Evolutionary conservation across 2,113 vertebrate species (phyloP), one percentile per base, ranked within the genome.

Genomic region (Plecturocebus donacophilus): DNA sequence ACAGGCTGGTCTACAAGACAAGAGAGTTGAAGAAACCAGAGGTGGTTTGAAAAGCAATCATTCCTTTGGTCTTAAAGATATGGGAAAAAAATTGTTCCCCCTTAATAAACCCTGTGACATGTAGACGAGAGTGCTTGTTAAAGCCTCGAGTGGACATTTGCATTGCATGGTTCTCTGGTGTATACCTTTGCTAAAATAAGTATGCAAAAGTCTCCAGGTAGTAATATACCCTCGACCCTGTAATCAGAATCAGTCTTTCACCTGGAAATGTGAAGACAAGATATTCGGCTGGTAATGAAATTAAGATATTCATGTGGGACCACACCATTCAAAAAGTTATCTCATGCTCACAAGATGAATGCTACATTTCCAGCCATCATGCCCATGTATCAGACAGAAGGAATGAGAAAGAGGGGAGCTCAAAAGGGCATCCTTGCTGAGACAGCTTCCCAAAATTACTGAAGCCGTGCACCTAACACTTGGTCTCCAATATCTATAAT

Each of bases 1-100:
- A 88, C 42, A 87, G 58, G 71, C 61, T 70, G 68, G 52, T 38
- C 58, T 83, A 77, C 19, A 91, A 94, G 76, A 94, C 77, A 95
- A 97, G 76, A 80, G n/a, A 64, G 81, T 73, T 94, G 83, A 96
- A 68, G 93, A 90, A 98, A 83, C 45, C 84, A 83, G 89, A 97
- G 40, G 94, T 93, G 68, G 75, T 85, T 97, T 94, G 45, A 87
- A 94, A 96, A 76, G 40, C 64, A 93, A 40, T 83, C 54, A 81
- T 90, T 71, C 76, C 79, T 95, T 88, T 73, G 83, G 42, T 94
- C 83, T 92, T 86, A 89, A 73, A 84, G 97, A 38, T 84, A 88
- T 30, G 81, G 49, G 42, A 64, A 87, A 95, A 76, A 27, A n/a
- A 79, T 76, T 80, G 79, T 83, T 27, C 89, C 38, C 20, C 87